Evolutionary conservation across 2,113 vertebrate genomes (phyloP), one percentile per base, ranked within the genome.

Genomic region (Triplophysa tibetana): DNA sequence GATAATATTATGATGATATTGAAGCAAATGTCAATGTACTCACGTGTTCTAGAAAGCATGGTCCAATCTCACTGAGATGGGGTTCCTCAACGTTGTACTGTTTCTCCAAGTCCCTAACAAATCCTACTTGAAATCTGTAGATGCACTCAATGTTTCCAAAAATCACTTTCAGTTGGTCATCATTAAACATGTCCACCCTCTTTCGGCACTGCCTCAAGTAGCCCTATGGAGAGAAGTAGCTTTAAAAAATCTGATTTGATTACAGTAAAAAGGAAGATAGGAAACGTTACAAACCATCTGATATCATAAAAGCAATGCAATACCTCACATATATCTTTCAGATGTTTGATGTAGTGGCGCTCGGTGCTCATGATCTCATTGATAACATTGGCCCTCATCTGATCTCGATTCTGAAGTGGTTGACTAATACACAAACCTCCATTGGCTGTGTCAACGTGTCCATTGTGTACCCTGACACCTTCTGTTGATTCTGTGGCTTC

Each of bases 291-390:
- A 38, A 38, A 38, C 6, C 6, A 38, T 38, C 33, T 38, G 6
- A 38, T 38, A 38, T 38, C 5, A 38, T 38, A 7, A 7, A 38
- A 19, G 52, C 4, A 56, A 56, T 19, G 38, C 60, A n/a, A 4
- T 83, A 96, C 95, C 93, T 96, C 95, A 1, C 95, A 96, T 69
- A 96, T 96, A 85, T 96, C 94, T 88, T 95, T 96, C 85, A 96
- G 93, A 81, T 96, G 95, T 82, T 96, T 96, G 89, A 96, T 96
- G 86, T 96, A 96, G 90, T 96, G 95, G 64, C 95, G 93, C 82
- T 96, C 95, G 0, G 95, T 96, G 90, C 94, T 95, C 95, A 96
- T 96, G 85, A 96, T 96, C 86, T 96, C 95, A 75, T 96, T 96
- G 92, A 96, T 96, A 87, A 96, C 95, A 0, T 96, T 96, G 90